Base-by-base conservation (phyloP, 1,140 invertebrate genomes). In the Diachasma alloeum region DNA sequence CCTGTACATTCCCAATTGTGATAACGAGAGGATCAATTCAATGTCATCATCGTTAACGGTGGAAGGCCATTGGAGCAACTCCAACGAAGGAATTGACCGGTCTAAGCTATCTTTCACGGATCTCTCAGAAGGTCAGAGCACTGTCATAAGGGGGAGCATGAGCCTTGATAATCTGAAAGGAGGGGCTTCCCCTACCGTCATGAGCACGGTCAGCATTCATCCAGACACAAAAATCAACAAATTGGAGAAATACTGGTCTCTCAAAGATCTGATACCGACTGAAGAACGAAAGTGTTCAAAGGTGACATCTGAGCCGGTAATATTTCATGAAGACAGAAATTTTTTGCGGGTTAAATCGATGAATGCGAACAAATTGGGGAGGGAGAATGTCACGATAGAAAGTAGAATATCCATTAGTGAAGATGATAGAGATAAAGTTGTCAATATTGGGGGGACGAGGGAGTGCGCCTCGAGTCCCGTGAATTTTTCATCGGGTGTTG, bases 211-310 rank as follows among this genome's bases (percentile, higher is more conserved):
- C 0, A 82, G 81, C 37, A 80, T 86, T 3, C 81, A 79, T 0
- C 77, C 83, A 0, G 46, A 42, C 5, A 72, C 77, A 11, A 84
- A 83, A 56, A 74, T 81, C 17, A 87, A 87, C 67, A 85, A 83
- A 36, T 42, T 87, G 0, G 84, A 84, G 10, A 87, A 87, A 59
- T 87, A 85, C 63, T 87, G 85, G 85, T 87, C 85, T 0, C 26
- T 87, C 13, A 86, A 87, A 69, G 85, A 87, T 69, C 63, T 87
- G 3, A 83, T 84, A 73, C 81, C 84, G 0, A 81, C 10, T 15
- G 83, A 83, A 0, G 82, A 83, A 10, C 42, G 81, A 0, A 82
- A 82, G 19, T 76, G 78, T 36, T 85, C 84, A 0, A 74, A 83
- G 10, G 84, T 86, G 0, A 82, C 83, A 0, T 86, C 85, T 1